Percentiles rank a stretch among this genome's conserved stretches.
Conservation (phyloP, 2,888 invertebrate species). For the Aproaerema taeniolella region DNA sequence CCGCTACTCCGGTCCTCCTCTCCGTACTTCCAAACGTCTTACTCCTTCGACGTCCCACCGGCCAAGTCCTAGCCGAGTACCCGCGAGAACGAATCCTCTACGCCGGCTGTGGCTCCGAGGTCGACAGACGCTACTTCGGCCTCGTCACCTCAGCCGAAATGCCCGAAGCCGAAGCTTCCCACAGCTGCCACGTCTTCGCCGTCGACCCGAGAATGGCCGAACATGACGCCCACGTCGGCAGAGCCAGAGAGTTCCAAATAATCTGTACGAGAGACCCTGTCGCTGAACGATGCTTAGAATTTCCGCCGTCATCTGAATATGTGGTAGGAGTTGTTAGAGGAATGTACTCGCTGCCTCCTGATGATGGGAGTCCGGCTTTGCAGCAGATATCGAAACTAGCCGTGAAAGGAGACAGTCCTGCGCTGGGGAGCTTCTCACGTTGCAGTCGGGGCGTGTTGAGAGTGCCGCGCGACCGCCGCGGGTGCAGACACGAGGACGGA, state of each 20-base stretch:
- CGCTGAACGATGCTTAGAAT: slow-evolving; percentile 89
- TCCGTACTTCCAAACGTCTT: slow-evolving; percentile 89
- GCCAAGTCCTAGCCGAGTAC: slow-evolving; percentile 90
- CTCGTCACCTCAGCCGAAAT: slow-evolving; percentile 90
- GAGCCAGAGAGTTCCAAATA: slow-evolving; percentile 90
- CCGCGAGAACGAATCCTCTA: slow-evolving; percentile 91
- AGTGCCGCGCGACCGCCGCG: slow-evolving; percentile 49
- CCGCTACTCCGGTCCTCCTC: slow-evolving; percentile 90
- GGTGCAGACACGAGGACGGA: slow-evolving; percentile 49
- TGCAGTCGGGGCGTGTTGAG: slow-evolving; percentile 52
- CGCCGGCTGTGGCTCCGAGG: slow-evolving; percentile 93
- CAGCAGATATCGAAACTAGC: slow-evolving; percentile 65
- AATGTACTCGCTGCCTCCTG: slow-evolving; percentile 81
- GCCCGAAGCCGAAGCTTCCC: slow-evolving; percentile 77
- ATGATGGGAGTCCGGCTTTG: slow-evolving; percentile 58
- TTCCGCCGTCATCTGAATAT: slow-evolving; percentile 90
- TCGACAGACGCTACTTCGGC: slow-evolving; percentile 94
- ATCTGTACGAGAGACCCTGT: slow-evolving; percentile 89
- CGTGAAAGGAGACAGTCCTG: slow-evolving; percentile 64
- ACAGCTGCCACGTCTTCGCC: slow-evolving; percentile 96
- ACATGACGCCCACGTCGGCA: slow-evolving; percentile 87
- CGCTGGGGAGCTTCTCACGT: slow-evolving; percentile 55
- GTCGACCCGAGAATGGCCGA: slow-evolving; percentile 91
- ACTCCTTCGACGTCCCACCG: slow-evolving; percentile 86
- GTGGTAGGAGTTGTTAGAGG: slow-evolving; percentile 84